A percentile compares a stretch with the other conserved stretches of the same genome.
phyloP scores from a whole-genome alignment of 2,113 vertebrate species.

The Sylvia atricapilla region DNA sequence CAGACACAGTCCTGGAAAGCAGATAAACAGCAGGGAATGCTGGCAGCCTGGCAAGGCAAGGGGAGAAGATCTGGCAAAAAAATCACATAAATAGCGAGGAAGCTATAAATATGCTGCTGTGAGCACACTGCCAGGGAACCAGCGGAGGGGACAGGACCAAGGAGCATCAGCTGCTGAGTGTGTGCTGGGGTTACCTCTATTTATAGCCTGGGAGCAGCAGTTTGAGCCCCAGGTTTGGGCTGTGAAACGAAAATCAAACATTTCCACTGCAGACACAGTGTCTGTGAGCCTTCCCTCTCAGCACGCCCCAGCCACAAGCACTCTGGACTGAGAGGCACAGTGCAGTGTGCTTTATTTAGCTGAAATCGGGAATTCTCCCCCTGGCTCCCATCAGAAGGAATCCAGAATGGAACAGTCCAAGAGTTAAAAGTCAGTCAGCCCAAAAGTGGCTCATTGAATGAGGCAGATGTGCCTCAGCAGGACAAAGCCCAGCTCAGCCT shows the following conservation, averaged over 20 bases:
- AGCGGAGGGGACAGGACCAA: not conserved
- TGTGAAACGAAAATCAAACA: not conserved
- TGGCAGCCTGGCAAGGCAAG: not conserved
- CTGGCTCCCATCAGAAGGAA: not conserved
- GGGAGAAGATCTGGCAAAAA: not conserved
- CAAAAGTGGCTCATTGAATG: not conserved
- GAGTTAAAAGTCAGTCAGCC: not conserved
- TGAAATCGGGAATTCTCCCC: not conserved
- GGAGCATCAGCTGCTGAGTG: not conserved
- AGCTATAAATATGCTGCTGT: conserved; percentile 13
- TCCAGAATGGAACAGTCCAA: not conserved
- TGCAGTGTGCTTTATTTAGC: not conserved
- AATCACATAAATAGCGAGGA: not conserved
- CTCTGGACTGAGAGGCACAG: not conserved
- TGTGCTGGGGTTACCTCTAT: conserved; percentile 28
- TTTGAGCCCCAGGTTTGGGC: not conserved
- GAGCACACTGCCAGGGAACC: not conserved
- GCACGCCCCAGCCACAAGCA: not conserved
- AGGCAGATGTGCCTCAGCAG: not conserved
- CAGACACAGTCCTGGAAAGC: not conserved
- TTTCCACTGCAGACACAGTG: not conserved
- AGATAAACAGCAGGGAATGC: not conserved
- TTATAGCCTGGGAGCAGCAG: conserved; percentile 12
- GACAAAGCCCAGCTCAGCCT: not conserved
- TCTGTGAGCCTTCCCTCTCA: not conserved